A percentile compares a stretch with the other conserved stretches of the same genome.
Evolutionary conservation across 2,797 vertebrate genomes (phyloP).

Genomic region (Peromyscus melanophrys): DNA sequence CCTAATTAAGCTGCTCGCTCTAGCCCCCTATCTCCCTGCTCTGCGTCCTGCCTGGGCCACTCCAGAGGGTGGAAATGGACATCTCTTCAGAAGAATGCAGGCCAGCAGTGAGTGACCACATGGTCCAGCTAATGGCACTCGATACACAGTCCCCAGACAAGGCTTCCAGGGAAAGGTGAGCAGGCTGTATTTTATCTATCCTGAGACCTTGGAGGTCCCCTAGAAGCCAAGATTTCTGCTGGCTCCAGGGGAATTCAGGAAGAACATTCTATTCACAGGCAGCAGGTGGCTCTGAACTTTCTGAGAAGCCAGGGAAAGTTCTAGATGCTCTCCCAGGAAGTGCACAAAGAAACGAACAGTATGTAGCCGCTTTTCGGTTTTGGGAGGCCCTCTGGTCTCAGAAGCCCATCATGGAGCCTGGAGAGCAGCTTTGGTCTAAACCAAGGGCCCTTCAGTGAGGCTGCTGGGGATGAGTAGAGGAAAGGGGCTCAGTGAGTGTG

Average conservation of each 20-base stretch:
- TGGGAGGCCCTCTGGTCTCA: not conserved
- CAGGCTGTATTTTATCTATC: not conserved
- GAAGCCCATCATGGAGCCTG: not conserved
- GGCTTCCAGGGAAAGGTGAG: not conserved
- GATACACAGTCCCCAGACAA: not conserved
- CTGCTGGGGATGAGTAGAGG: not conserved
- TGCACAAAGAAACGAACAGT: not conserved
- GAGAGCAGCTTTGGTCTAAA: not conserved
- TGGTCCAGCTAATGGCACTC: not conserved
- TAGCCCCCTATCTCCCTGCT: not conserved
- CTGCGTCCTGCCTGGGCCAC: not conserved
- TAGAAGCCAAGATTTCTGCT: not conserved
- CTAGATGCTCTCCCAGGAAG: conserved; percentile 47
- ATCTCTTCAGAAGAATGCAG: not conserved
- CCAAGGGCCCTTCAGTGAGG: not conserved
- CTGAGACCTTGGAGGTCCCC: not conserved
- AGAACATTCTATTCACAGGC: conserved; percentile 31
- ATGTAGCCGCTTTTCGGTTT: not conserved
- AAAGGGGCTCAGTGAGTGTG: not conserved
- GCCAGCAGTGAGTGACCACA: not conserved
- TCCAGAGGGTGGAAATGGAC: not conserved
- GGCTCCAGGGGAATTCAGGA: not conserved
- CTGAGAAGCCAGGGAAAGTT: conserved; percentile 55
- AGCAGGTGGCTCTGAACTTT: not conserved
- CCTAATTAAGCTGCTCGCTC: not conserved